Base-by-base conservation (phyloP, 2,888 invertebrate genomes). In the Cheilosia scutellata region DNA sequence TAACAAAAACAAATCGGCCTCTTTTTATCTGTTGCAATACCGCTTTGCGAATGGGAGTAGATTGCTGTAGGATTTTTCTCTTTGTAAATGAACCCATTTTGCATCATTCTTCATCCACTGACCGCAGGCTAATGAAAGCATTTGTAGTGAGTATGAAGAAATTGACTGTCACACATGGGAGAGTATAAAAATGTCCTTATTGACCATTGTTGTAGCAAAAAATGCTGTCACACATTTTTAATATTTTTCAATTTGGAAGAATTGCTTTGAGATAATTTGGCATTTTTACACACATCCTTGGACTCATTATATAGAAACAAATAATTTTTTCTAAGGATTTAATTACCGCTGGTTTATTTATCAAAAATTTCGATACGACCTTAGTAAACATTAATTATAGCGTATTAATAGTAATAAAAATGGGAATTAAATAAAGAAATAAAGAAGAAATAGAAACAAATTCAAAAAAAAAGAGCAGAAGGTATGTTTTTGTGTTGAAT, bases 111-210 rank as follows among this genome's bases (percentile, higher is more conserved):
- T 33, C 29, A 51, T 51, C n/a, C 25, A 31, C 29, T 66, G 58
- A 60, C 60, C 65, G 60, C 60, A 62, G 62, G 68, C 37, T 68
- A 75, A 66, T 76, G 55, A 75, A 60, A 62, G 33, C 31, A 51
- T 72, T 72, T 51, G n/a, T 27, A 42, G 42, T 6, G 20, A 13
- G 42, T 31, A 31, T 7, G 6, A n/a, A 11, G 6, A 42, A 25
- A 13, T 27, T 27, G 7, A 51, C 11, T 5, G 13, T 51, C 13
- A 40, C 29, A 20, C 31, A 33, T 42, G 27, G 4, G 27, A 62
- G 42, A 31, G 27, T n/a, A 29, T 27, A 29, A 37, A 20, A 58
- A 58, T 9, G 9, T 27, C 51, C 51, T 11, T 25, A 0, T 25
- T 4, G 27, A 51, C 51, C 51, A 27, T 51, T 27, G 49, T 49